Evolutionary conservation across 2,113 vertebrate genomes (phyloP).

Genomic region (Rattus rattus): DNA sequence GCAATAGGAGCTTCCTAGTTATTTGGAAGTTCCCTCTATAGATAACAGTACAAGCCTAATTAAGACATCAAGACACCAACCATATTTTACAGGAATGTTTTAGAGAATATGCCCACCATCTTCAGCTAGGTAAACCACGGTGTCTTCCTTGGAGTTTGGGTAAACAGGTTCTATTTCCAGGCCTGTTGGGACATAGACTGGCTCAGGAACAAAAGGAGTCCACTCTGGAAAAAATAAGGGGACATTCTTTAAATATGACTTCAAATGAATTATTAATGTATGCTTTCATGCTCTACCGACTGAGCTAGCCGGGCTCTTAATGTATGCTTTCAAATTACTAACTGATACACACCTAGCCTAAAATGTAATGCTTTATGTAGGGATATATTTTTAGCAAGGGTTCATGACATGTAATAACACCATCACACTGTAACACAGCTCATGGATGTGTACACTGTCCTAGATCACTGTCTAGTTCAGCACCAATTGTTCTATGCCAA

Average conservation of each 20-base stretch:
- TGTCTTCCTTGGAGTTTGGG: constrained; percentile 73
- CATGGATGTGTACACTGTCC: not conserved
- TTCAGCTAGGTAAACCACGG: constrained; percentile 84
- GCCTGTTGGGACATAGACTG: constrained; percentile 80
- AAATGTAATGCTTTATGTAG: not conserved
- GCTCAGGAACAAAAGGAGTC: constrained; percentile 81
- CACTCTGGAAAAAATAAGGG: constrained; percentile 79
- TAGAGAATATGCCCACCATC: constrained; percentile 79
- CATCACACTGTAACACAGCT: not conserved
- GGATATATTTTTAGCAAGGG: not conserved
- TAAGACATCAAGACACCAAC: constrained; percentile 21
- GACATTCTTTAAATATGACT: constrained; percentile 17
- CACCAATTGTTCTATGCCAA: not conserved
- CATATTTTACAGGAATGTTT: constrained; percentile 57
- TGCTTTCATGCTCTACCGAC: constrained; percentile 50
- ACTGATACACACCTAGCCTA: not conserved
- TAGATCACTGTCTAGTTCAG: not conserved
- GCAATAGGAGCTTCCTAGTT: not conserved
- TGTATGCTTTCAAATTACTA: constrained; percentile 26
- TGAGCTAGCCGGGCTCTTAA: too few relatives aligned
- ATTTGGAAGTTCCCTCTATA: not conserved
- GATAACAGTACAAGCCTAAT: constrained; percentile 39
- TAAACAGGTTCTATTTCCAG: constrained; percentile 73
- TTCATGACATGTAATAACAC: not conserved
- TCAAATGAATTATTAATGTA: constrained; percentile 10